Evolutionary conservation across 1,140 invertebrate species (phyloP), one percentile per base, ranked within the genome.

Genomic region (Aphaenogaster ashmeadi): DNA sequence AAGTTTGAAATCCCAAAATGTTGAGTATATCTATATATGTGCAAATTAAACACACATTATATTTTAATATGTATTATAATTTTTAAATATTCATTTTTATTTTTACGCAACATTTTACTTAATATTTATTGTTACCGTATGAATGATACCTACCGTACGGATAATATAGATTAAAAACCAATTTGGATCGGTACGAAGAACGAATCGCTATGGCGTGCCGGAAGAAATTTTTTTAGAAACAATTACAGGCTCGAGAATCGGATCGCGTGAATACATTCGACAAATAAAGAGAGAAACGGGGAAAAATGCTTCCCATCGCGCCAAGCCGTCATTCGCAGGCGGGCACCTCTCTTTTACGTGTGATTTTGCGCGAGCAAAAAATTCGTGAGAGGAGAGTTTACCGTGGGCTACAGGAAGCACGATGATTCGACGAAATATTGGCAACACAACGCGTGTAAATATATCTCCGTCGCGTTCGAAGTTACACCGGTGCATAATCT

Each of bases 201-300:
- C 15, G 4, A 71, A 38, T 50, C 27, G 6, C 13, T 18, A n/a
- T 84, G 5, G 62, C 71, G 52, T 86, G 72, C 36, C 72, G 64
- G 41, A 60, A 77, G 81, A 21, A 44, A 18, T 44, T 75, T 69
- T 71, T 86, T 72, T 88, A 71, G 69, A 80, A 66, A 69, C 8
- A 62, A 86, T 91, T 84, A 90, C 47, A 89, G n/a, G 13, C 21
- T 47, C 52, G 69, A 64, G 69, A 56, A 78, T 88, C 71, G 80
- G 62, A 77, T 88, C 75, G 83, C 89, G 71, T 77, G 89, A 90
- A 87, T 64, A 66, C 33, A 54, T 83, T 83, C 33, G 75, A 80
- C 87, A 58, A 62, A 56, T 33, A 58, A 38, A 86, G 52, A 77
- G 60, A 74, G 62, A 84, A 84, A 11, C 33, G 36, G 5, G 2